phyloP scores from a whole-genome alignment of 2,113 vertebrate genomes.

The Siniperca knerii region DNA sequence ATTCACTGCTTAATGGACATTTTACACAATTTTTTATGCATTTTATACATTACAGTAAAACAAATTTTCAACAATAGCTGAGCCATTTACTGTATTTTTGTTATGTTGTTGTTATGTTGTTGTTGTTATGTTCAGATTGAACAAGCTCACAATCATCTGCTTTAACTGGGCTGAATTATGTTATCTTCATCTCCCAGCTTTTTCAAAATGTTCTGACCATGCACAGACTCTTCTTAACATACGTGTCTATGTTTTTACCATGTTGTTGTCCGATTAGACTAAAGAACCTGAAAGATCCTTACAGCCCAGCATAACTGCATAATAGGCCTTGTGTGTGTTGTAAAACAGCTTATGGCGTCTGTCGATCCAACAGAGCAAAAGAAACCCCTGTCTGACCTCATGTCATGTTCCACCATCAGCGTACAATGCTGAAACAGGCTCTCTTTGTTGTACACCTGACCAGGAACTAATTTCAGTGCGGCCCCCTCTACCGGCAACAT shows the following conservation, averaged over 20 bases:
- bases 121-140: slow-evolving; percentile 29
- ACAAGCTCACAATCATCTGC: slow-evolving; percentile 15
- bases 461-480: slow-evolving; percentile 74
- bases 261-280: slow-evolving; percentile 30
- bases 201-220: background rate
- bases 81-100: slow-evolving; percentile 62
- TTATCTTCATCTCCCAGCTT: slow-evolving; percentile 1
- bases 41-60: slow-evolving; percentile 77
- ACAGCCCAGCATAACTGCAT: background rate
- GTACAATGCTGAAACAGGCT: slow-evolving; percentile 71
- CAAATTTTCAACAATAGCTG: slow-evolving; percentile 64
- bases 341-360: slow-evolving; percentile 71
- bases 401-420: slow-evolving; percentile 78
- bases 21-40: slow-evolving; percentile 75
- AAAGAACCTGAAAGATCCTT: slow-evolving; percentile 43
- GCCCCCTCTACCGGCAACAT: slow-evolving; percentile 70
- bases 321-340: slow-evolving; percentile 31
- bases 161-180: background rate
- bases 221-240: background rate
- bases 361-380: slow-evolving; percentile 62
- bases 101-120: slow-evolving; percentile 32
- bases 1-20: slow-evolving; percentile 84
- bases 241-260: background rate
- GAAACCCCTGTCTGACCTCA: slow-evolving; percentile 69
- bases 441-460: slow-evolving; percentile 78